Conservation (phyloP, 2,888 invertebrate species). For the Stenodera caucasica region DNA sequence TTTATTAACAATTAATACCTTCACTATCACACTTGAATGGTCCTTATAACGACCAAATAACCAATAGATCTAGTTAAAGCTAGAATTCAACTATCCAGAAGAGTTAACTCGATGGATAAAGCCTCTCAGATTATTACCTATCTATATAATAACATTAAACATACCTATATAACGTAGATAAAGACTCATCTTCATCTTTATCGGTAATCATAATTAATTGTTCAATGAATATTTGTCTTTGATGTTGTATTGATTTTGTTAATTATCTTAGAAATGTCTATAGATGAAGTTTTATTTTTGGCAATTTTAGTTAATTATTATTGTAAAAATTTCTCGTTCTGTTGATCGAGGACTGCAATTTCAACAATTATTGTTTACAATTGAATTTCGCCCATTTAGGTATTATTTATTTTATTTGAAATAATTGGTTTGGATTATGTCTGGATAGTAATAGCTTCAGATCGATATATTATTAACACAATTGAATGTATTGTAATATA, state of each 20-base stretch:
- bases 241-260: background rate
- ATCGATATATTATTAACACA: background rate
- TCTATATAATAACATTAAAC: no score
- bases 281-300: no score
- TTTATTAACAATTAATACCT: conserved; percentile 4
- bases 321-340: no score
- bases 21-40: conserved; percentile 5
- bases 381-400: background rate
- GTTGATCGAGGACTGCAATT: background rate
- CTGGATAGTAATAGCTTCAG: background rate
- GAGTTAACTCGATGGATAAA: background rate
- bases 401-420: background rate
- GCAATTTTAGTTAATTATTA: no score
- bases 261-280: no score
- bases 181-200: no score
- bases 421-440: background rate
- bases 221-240: background rate
- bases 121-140: background rate
- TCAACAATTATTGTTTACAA: background rate
- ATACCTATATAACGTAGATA: background rate
- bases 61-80: background rate
- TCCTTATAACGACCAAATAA: background rate
- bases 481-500: background rate
- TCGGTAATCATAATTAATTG: background rate
- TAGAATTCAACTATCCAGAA: conserved; percentile 5